Evolutionary conservation across 2,113 vertebrate genomes (phyloP).

Genomic region (Octodon degus): DNA sequence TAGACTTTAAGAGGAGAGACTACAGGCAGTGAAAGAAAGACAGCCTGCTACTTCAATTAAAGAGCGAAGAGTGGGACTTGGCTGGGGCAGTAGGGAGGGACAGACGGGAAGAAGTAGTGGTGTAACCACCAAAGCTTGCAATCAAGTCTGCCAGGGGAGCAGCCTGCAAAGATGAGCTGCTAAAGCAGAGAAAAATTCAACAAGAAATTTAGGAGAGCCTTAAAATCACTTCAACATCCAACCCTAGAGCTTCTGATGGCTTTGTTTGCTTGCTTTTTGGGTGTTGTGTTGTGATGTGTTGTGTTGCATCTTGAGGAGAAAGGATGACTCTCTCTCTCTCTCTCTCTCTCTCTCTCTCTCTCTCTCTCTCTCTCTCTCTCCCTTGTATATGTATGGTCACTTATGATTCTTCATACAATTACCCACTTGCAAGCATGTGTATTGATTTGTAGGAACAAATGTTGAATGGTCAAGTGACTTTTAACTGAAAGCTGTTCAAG

Average conservation of each 20-base stretch:
- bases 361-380: background rate
- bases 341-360: background rate
- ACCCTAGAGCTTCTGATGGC: background rate
- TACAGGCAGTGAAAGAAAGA: background rate
- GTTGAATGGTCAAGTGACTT: background rate
- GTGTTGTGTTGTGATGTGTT: too few relatives aligned
- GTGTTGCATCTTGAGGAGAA: background rate
- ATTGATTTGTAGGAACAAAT: background rate
- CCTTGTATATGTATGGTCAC: background rate
- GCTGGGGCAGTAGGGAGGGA: background rate
- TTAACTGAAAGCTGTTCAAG: background rate
- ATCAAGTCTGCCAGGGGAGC: background rate
- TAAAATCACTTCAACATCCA: conserved; percentile 9
- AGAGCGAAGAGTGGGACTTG: background rate
- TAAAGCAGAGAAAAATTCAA: background rate
- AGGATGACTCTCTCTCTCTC: background rate
- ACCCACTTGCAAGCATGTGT: background rate
- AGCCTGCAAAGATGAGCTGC: background rate
- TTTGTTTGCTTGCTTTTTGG: background rate
- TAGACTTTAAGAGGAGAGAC: background rate
- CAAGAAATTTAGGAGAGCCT: background rate
- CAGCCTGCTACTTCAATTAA: background rate
- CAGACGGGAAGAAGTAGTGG: background rate
- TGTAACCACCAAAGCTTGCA: background rate
- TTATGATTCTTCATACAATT: background rate